phyloP scores from a whole-genome alignment of 2,888 invertebrate genomes.

The Caenorhabditis sulstoni region DNA sequence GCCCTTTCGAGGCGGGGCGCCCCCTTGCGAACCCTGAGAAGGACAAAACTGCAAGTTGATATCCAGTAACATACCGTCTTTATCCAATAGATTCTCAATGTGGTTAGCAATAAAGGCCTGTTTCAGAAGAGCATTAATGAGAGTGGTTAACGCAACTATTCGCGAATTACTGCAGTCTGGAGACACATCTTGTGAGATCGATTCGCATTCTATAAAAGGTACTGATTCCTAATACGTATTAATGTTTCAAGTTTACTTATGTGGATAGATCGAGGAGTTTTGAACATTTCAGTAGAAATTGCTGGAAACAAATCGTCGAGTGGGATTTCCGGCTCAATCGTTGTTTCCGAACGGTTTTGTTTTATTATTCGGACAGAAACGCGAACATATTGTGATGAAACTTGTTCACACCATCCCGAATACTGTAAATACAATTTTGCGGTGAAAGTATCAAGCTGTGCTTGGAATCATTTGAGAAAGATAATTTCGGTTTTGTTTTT shows the following conservation, averaged over 20 bases:
- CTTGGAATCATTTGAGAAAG: no score
- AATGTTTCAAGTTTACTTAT: not conserved
- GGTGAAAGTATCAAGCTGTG: no score
- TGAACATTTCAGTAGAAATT: constrained; percentile 60
- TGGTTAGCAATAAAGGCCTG: constrained; percentile 3
- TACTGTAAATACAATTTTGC: no score
- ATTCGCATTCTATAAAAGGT: no score
- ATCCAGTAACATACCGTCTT: constrained; percentile 61
- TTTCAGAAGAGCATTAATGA: constrained; percentile 1
- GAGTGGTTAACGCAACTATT: not conserved
- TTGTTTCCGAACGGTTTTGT: constrained; percentile 70
- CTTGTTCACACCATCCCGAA: constrained; percentile 80
- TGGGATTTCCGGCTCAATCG: constrained; percentile 75
- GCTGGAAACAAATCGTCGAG: constrained; percentile 75
- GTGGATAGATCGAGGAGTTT: constrained; percentile 27
- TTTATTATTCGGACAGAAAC: constrained; percentile 69
- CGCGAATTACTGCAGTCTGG: not conserved
- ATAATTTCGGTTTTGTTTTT: no score
- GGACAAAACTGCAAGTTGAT: no score
- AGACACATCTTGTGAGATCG: not conserved
- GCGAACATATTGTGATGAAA: constrained; percentile 72
- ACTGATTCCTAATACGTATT: no score
- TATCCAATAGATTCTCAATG: constrained; percentile 46
- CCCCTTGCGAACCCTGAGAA: no score
- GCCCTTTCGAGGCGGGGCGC: no score